Conservation (phyloP, 2,888 invertebrate species). For the Harpagoxenus sublaevis region DNA sequence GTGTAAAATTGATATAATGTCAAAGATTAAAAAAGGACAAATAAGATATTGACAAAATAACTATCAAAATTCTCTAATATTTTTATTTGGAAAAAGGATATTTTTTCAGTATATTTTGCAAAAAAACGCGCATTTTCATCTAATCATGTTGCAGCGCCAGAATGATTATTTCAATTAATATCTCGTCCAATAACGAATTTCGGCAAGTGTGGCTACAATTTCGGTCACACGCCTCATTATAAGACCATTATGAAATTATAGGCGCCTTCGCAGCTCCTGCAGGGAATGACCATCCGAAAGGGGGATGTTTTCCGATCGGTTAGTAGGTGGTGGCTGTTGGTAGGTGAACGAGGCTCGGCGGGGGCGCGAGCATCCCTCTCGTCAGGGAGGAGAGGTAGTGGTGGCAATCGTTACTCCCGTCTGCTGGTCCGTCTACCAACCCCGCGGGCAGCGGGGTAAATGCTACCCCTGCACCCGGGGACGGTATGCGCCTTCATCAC, state of each 20-base stretch:
- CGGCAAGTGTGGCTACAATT: not conserved
- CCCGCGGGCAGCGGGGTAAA: conserved; percentile 62
- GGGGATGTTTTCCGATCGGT: conserved; percentile 71
- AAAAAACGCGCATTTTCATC: not conserved
- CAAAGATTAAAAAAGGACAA: not conserved
- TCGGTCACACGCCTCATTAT: conserved; percentile 31
- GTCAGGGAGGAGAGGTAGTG: conserved; percentile 49
- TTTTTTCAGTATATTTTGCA: not conserved
- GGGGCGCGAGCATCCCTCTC: conserved; percentile 47
- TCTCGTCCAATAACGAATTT: not conserved
- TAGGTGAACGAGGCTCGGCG: conserved; percentile 12
- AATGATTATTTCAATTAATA: not conserved
- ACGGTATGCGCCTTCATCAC: conserved; percentile 42
- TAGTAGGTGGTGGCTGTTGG: conserved; percentile 61
- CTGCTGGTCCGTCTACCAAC: conserved; percentile 82
- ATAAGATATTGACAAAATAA: not conserved
- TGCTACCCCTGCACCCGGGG: conserved; percentile 48
- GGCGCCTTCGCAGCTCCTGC: conserved; percentile 7
- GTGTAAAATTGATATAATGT: too few relatives aligned
- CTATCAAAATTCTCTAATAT: not conserved
- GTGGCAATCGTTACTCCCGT: conserved; percentile 83
- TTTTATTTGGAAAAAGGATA: not conserved
- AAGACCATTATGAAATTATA: conserved; percentile 27
- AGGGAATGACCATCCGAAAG: conserved; percentile 62
- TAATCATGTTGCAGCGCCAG: not conserved